Conservation (phyloP, 2,888 invertebrate genomes). For the Oxyteleia sp. region DNA sequence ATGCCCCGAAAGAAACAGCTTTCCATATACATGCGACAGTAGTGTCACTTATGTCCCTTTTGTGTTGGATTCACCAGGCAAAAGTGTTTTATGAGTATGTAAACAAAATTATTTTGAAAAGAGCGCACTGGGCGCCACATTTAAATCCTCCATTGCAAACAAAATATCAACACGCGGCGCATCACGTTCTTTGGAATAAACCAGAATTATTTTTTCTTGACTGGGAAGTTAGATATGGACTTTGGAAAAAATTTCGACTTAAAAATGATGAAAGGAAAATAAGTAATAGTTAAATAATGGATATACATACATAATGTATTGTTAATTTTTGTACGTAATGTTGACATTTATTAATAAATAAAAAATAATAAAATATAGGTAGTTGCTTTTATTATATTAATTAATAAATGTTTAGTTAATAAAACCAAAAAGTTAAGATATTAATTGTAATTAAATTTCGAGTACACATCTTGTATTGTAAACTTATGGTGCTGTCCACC, state of each 20-base stretch:
- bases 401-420: too few species aligned
- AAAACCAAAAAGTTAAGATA: too few species aligned
- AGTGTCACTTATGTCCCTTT: conserved; percentile 89
- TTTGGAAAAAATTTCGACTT: conserved; percentile 90
- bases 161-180: conserved; percentile 88
- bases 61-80: conserved; percentile 90
- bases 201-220: conserved; percentile 90
- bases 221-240: conserved; percentile 90
- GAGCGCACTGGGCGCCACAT: conserved; percentile 90
- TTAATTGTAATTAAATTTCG: too few species aligned
- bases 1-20: conserved; percentile 79
- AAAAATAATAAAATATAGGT: too few species aligned
- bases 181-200: conserved; percentile 90
- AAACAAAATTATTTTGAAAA: conserved; percentile 88
- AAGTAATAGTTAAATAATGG: conserved; percentile 17
- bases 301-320: too few species aligned
- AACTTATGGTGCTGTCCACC: too few species aligned
- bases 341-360: too few species aligned
- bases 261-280: conserved; percentile 53
- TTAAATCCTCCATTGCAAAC: conserved; percentile 90
- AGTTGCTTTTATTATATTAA: too few species aligned
- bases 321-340: too few species aligned
- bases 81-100: conserved; percentile 89
- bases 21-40: conserved; percentile 90
- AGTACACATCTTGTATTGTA: too few species aligned